phyloP scores from a whole-genome alignment of 2,797 vertebrate genomes.

The Dipus sagitta region DNA sequence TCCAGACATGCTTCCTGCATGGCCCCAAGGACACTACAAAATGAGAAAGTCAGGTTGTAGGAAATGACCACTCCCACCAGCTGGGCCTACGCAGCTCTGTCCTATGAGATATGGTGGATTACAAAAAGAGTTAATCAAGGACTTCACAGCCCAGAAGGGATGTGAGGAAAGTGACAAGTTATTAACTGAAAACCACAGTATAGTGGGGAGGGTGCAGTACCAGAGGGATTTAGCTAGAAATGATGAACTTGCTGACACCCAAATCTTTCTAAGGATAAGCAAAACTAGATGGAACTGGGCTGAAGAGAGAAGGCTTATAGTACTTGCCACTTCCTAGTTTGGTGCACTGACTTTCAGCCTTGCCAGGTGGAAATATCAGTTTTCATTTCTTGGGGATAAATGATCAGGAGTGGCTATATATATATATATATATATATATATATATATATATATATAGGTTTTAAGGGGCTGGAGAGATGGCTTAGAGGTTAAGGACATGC shows the following conservation, averaged over 20 bases:
- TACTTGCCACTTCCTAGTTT: background rate
- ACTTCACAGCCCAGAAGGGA: background rate
- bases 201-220: background rate
- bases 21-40: background rate
- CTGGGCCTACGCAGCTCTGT: background rate
- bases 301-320: background rate
- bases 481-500: too few species aligned
- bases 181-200: background rate
- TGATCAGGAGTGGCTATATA: background rate
- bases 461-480: too few species aligned
- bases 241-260: background rate
- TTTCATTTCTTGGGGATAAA: conserved; percentile 6
- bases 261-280: background rate
- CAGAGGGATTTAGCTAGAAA: background rate
- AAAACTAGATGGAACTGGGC: background rate
- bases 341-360: background rate
- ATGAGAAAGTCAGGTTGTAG: background rate
- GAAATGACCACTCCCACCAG: background rate
- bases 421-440: too few species aligned
- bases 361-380: background rate
- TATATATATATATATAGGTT: too few species aligned
- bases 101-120: background rate
- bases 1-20: background rate
- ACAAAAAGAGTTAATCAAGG: background rate
- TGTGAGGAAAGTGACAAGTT: background rate